A percentile compares a stretch with the other conserved stretches of the same genome.
These are phyloP conservation scores for Anolis apletophallus DNA, from an alignment of 2,797 vertebrate species.

Conservation along the genomic window DNA sequence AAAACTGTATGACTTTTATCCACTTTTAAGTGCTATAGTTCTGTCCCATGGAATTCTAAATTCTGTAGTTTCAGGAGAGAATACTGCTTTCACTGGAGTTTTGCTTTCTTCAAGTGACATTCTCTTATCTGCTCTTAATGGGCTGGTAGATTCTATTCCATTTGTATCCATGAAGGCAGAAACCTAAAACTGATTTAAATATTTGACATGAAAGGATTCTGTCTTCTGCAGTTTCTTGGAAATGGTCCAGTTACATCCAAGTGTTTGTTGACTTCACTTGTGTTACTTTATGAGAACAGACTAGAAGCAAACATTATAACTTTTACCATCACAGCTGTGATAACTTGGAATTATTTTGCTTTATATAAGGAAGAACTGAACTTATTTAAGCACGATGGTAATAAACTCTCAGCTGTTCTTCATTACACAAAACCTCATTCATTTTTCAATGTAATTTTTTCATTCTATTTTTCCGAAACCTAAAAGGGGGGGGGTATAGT, in stretches of 20 bases:
- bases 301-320: constrained; percentile 7
- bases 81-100: not conserved
- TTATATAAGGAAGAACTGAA: not conserved
- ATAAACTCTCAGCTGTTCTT: constrained; percentile 37
- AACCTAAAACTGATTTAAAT: not conserved
- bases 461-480: constrained; percentile 27
- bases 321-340: constrained; percentile 43
- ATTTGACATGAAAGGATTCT: constrained; percentile 5
- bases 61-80: too few relatives aligned
- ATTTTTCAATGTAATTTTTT: constrained; percentile 21
- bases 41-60: too few relatives aligned
- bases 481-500: not conserved
- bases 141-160: not conserved
- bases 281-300: constrained; percentile 9
- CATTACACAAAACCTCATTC: constrained; percentile 36
- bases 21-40: too few relatives aligned
- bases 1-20: too few relatives aligned
- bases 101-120: not conserved
- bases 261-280: constrained; percentile 1
- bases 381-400: constrained; percentile 21
- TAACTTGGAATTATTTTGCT: constrained; percentile 36
- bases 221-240: constrained; percentile 25
- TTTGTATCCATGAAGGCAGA: not conserved
- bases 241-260: constrained; percentile 7
- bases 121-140: not conserved